Percentiles rank a stretch among this genome's conserved stretches.
phyloP scores from a whole-genome alignment of 2,113 vertebrate genomes.

The Cercopithecus mona region DNA sequence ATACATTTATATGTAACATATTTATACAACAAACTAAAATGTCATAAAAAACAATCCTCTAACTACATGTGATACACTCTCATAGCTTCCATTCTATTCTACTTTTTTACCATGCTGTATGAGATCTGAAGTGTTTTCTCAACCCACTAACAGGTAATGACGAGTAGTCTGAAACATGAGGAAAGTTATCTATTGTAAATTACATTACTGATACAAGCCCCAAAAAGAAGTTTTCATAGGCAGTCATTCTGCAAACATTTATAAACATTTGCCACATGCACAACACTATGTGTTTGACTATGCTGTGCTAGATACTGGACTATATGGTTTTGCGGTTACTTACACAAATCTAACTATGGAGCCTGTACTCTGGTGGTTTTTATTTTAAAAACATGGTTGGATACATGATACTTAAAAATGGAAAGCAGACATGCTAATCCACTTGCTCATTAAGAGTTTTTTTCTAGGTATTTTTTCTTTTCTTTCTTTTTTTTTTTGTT shows the following conservation, averaged over 20 bases:
- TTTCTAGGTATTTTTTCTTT: background rate
- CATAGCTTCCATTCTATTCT: background rate
- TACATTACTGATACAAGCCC: background rate
- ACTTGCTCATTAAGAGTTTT: background rate
- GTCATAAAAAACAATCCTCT: constrained; percentile 11
- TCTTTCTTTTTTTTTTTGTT: background rate
- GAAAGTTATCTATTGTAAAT: background rate
- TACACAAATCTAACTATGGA: background rate
- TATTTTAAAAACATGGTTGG: constrained; percentile 32
- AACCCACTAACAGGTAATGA: background rate
- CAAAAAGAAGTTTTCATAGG: background rate
- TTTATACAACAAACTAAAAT: constrained; percentile 38
- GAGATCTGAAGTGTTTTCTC: background rate
- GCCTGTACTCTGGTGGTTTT: background rate
- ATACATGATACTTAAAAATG: background rate
- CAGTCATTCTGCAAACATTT: background rate
- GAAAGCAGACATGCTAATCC: background rate
- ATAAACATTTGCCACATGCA: background rate
- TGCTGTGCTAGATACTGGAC: background rate
- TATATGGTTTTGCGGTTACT: background rate
- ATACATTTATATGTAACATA: background rate
- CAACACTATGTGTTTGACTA: background rate
- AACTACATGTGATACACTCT: background rate
- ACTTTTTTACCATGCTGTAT: background rate
- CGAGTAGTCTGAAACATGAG: background rate